Base-by-base conservation (phyloP, 2,888 invertebrate genomes). In the Stratiomys singularior region DNA sequence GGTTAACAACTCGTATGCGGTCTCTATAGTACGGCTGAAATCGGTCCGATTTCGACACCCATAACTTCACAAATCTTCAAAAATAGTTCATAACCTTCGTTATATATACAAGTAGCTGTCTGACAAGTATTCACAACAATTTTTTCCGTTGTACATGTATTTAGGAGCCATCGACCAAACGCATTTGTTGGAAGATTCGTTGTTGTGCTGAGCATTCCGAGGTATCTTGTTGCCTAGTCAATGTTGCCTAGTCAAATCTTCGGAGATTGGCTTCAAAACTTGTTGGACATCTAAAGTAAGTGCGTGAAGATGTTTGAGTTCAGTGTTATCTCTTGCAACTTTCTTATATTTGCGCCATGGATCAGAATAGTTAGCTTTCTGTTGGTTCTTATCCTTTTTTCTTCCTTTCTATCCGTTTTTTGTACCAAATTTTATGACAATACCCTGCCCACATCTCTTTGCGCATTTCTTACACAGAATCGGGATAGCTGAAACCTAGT, bases 31-130 rank as follows among this genome's bases (percentile, higher is more conserved):
- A 74, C 63, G 63, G 79, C 25, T 77, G 25, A n/a, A n/a, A n/a
- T n/a, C n/a, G n/a, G n/a, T n/a, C 81, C 79, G 46, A 81, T 60
- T 60, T 13, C 23, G 60, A 60, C 23, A 23, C 60, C 23, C 18
- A 60, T 60, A 23, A 60, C 23, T 18, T 80, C 79, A 80, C 81
- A 66, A 15, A 81, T 81, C 76, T 80, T 82, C 13, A 81, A 78
- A 67, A 82, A 27, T 64, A 81, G 79, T 15, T 58, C 27, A 23
- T 80, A 80, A 9, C 81, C 81, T 77, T 81, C 79, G 71, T 82
- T 82, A 28, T 80, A 82, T 58, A 79, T 81, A 21, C n/a, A n/a
- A n/a, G n/a, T 78, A 81, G 81, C 80, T 27, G 78, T 81, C 23
- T 64, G 47, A 9, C 69, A 47, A 52, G 80, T 77, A 58, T 82